phyloP scores from a whole-genome alignment of 2,797 vertebrate genomes.

The Anas bernieri region DNA sequence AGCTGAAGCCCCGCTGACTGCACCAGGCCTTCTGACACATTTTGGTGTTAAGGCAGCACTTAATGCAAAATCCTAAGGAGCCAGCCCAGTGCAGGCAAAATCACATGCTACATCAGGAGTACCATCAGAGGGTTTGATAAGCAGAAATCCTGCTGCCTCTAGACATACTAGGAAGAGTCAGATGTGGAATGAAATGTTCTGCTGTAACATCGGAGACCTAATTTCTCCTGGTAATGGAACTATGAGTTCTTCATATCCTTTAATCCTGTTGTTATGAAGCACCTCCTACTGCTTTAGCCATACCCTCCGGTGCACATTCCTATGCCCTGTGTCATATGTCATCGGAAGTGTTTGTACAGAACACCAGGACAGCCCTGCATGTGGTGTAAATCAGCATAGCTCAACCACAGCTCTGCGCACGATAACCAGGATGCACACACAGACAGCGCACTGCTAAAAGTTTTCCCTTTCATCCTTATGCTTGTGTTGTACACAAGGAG shows the following conservation, averaged over 20 bases:
- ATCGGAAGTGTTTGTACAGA: background rate
- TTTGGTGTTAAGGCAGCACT: background rate
- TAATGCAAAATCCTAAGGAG: background rate
- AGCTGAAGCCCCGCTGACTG: background rate
- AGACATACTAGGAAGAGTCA: background rate
- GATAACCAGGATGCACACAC: background rate
- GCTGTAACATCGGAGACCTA: background rate
- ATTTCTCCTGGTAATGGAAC: background rate
- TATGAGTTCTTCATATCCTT: background rate
- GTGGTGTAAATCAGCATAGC: background rate
- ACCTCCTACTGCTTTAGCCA: background rate
- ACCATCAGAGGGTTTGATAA: background rate
- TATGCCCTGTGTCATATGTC: background rate
- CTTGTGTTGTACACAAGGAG: background rate
- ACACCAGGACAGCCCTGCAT: background rate
- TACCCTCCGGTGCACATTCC: background rate
- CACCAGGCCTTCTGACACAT: background rate
- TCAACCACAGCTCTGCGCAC: background rate
- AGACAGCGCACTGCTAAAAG: background rate
- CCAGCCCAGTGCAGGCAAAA: background rate
- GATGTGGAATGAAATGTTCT: background rate
- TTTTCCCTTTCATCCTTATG: background rate
- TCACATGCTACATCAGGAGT: fast-evolving
- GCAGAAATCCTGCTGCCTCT: background rate
- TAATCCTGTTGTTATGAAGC: background rate